Evolutionary conservation across 1,140 invertebrate genomes (phyloP).

Genomic region (Thaumatotibia leucotreta): DNA sequence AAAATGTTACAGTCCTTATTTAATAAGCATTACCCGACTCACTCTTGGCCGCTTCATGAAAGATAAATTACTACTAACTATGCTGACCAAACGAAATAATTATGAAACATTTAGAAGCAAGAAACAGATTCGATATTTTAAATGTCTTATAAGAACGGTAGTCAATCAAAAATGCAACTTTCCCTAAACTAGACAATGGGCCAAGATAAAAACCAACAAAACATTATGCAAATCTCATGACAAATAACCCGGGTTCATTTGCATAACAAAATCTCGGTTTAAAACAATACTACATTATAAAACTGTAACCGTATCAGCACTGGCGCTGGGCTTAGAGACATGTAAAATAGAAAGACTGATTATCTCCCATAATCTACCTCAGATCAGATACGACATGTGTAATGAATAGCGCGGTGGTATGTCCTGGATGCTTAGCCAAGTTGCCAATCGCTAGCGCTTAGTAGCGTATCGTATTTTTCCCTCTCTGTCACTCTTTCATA

Average conservation of each 20-base stretch:
- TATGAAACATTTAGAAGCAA: neutral
- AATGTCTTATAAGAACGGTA: neutral
- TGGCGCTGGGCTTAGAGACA: constrained; percentile 34
- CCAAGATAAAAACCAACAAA: constrained; percentile 7
- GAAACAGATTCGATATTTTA: neutral
- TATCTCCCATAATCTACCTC: neutral
- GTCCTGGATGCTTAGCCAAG: too few species aligned
- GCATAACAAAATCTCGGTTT: constrained; percentile 40
- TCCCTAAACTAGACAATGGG: constrained; percentile 1
- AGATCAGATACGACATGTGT: too few species aligned
- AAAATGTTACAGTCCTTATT: too few species aligned
- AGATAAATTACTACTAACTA: too few species aligned
- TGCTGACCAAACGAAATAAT: neutral
- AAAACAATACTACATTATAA: constrained; percentile 52
- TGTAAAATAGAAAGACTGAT: constrained; percentile 15
- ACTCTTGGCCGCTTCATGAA: too few species aligned
- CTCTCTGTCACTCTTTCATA: too few species aligned
- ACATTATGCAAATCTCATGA: constrained; percentile 15
- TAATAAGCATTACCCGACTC: too few species aligned
- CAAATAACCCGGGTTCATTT: constrained; percentile 32
- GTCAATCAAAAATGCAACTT: constrained; percentile 4
- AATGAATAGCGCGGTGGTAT: too few species aligned
- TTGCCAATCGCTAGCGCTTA: too few species aligned
- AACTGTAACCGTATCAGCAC: constrained; percentile 40
- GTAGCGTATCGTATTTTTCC: too few species aligned